Percentiles rank a stretch among this genome's conserved stretches.
Evolutionary conservation across 2,888 invertebrate species (phyloP).

Genomic region (Thalpophila matura): DNA sequence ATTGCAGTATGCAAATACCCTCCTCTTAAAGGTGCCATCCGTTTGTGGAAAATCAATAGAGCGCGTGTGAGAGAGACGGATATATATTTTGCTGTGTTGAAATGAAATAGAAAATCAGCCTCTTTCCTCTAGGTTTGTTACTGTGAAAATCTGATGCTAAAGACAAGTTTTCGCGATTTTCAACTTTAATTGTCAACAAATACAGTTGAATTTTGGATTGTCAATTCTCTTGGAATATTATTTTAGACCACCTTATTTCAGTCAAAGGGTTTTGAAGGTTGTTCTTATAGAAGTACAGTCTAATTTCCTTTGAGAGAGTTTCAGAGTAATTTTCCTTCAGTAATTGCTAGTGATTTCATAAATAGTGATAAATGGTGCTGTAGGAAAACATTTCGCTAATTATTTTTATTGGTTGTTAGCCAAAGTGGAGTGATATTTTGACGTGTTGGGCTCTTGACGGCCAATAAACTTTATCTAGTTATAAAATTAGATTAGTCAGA

Average conservation of each 20-base stretch:
- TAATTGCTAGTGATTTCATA: slow-evolving; percentile 82
- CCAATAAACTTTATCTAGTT: slow-evolving; percentile 32
- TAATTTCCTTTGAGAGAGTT: slow-evolving; percentile 21
- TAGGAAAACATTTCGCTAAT: slow-evolving; percentile 68
- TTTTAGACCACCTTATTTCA: slow-evolving; percentile 23
- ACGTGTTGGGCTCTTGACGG: slow-evolving; percentile 15
- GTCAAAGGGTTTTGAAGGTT: slow-evolving; percentile 27
- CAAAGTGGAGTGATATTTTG: slow-evolving; percentile 37
- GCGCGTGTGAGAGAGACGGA: slow-evolving; percentile 55
- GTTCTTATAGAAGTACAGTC: neutral
- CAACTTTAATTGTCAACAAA: accelerated
- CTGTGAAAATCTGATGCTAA: slow-evolving; percentile 69
- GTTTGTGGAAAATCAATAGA: slow-evolving; percentile 82
- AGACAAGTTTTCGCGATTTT: slow-evolving; percentile 16
- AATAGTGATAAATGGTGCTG: slow-evolving; percentile 77
- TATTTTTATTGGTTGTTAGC: slow-evolving; percentile 73
- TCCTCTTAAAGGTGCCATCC: slow-evolving; percentile 71
- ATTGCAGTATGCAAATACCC: slow-evolving; percentile 79
- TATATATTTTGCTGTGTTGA: neutral
- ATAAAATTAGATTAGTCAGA: slow-evolving; percentile 9
- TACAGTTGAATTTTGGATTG: slow-evolving; percentile 29
- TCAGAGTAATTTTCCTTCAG: slow-evolving; percentile 62
- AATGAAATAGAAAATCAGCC: slow-evolving; percentile 63
- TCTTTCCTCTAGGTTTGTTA: slow-evolving; percentile 66
- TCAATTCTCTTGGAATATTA: slow-evolving; percentile 8